Percentiles rank a stretch among this genome's conserved stretches.
These are phyloP conservation scores for Cheilosia soror DNA, from an alignment of 2,888 invertebrate genomes.

Conservation along the genomic window DNA sequence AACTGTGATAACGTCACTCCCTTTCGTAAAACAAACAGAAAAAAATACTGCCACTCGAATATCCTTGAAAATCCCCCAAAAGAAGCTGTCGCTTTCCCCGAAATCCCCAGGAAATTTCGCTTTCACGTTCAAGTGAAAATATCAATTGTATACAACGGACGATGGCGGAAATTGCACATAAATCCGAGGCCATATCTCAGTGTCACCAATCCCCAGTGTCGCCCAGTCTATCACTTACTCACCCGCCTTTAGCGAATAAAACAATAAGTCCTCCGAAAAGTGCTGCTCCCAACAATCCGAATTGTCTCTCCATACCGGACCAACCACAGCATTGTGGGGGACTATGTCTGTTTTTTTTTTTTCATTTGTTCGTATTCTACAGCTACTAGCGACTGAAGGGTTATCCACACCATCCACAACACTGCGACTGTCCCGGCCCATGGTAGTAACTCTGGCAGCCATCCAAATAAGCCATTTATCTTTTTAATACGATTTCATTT, in stretches of 20 bases:
- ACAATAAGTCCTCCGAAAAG: slow-evolving; percentile 44
- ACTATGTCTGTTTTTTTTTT: slow-evolving; percentile 33
- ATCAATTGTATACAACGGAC: slow-evolving; percentile 63
- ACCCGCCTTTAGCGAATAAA: slow-evolving; percentile 14
- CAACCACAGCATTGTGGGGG: slow-evolving; percentile 48
- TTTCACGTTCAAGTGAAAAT: slow-evolving; percentile 57
- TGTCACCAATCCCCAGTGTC: slow-evolving; percentile 47
- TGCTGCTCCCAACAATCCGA: slow-evolving; percentile 49
- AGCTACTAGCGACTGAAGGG: slow-evolving; percentile 20
- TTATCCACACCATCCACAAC: slow-evolving; percentile 30
- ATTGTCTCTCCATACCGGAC: slow-evolving; percentile 38
- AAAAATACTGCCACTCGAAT: neutral
- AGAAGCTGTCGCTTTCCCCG: slow-evolving; percentile 27
- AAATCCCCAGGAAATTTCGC: slow-evolving; percentile 30
- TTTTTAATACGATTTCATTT: slow-evolving; percentile 77
- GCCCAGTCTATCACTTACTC: slow-evolving; percentile 17
- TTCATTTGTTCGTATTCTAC: neutral
- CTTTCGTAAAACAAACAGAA: neutral
- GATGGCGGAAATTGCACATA: slow-evolving; percentile 68
- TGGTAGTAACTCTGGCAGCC: slow-evolving; percentile 61
- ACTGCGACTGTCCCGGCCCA: slow-evolving; percentile 14
- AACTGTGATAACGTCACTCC: slow-evolving; percentile 11
- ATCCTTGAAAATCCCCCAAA: slow-evolving; percentile 32
- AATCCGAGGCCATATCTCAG: slow-evolving; percentile 67
- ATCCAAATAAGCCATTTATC: slow-evolving; percentile 76